Percentiles rank a stretch among this genome's conserved stretches.
Conservation (phyloP, 2,113 vertebrate genomes). For the Cynoglossus semilaevis region DNA sequence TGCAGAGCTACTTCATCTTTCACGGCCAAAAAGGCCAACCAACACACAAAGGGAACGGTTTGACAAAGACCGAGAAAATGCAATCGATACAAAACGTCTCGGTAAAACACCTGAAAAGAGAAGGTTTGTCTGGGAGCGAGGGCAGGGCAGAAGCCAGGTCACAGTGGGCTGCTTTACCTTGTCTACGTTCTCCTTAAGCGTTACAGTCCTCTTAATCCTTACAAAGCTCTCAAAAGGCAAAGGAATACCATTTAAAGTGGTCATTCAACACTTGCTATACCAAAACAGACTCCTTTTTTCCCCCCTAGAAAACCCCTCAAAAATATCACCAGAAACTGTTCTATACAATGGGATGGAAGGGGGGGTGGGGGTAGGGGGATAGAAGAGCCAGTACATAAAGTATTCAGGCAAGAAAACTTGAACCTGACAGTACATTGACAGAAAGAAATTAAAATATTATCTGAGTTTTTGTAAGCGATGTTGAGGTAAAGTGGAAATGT, state of each 20-base stretch:
- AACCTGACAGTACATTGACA: background rate
- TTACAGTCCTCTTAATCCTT: constrained; percentile 60
- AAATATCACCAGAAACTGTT: background rate
- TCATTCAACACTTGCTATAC: constrained; percentile 55
- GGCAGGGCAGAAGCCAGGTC: constrained; percentile 45
- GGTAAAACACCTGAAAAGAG: constrained; percentile 53
- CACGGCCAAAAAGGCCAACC: constrained; percentile 17
- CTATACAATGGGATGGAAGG: no score
- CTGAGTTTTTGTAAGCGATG: constrained; percentile 22
- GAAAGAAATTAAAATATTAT: constrained; percentile 13
- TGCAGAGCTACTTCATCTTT: constrained; percentile 34
- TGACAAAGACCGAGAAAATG: constrained; percentile 56
- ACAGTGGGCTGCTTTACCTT: constrained; percentile 56
- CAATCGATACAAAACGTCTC: constrained; percentile 62
- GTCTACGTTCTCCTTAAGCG: constrained; percentile 49
- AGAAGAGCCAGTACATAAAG: no score
- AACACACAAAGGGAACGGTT: constrained; percentile 58
- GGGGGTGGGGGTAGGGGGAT: no score
- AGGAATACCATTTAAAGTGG: constrained; percentile 60
- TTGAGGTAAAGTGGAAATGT: constrained; percentile 25
- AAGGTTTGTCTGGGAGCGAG: constrained; percentile 51
- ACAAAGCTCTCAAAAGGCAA: constrained; percentile 55
- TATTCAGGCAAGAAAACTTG: background rate
- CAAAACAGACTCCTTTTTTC: constrained; percentile 22
- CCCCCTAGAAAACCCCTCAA: background rate